These are phyloP conservation scores for Eupristina koningsbergeri DNA, from an alignment of 1,140 invertebrate species.

Conservation along the genomic window DNA sequence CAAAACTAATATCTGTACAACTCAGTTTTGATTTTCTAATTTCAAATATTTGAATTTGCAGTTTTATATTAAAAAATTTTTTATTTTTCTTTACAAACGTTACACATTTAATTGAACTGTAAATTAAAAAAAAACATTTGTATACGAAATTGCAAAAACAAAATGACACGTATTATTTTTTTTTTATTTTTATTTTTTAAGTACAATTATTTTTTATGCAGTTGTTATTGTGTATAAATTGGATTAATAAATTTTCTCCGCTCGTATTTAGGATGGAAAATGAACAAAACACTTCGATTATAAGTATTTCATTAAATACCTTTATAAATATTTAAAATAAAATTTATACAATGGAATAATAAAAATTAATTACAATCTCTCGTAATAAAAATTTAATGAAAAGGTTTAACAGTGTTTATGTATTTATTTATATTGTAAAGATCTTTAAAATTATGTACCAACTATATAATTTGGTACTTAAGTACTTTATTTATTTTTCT, in stretches of 20 bases:
- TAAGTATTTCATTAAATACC: constrained; percentile 8
- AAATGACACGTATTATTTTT: background rate
- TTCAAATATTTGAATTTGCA: background rate
- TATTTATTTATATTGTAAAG: background rate
- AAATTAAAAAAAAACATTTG: constrained; percentile 36
- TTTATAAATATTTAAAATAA: background rate
- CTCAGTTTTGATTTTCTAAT: constrained; percentile 35
- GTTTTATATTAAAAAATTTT: constrained; percentile 6
- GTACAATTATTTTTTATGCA: constrained; percentile 34
- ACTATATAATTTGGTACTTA: too few species aligned
- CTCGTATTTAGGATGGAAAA: constrained; percentile 49
- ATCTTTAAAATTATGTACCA: too few species aligned
- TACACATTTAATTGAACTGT: constrained; percentile 16
- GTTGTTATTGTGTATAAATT: constrained; percentile 46
- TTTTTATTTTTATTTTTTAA: constrained; percentile 20
- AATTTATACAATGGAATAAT: background rate
- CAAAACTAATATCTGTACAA: constrained; percentile 37
- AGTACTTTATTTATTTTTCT: too few species aligned
- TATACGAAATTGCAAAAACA: constrained; percentile 38
- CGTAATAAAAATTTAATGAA: background rate
- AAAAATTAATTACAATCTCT: background rate
- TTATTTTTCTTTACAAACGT: background rate
- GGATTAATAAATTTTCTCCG: constrained; percentile 46
- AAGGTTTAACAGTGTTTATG: background rate
- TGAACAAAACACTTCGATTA: constrained; percentile 43